Conservation (phyloP, 2,797 vertebrate species). For the Argentina silus region DNA sequence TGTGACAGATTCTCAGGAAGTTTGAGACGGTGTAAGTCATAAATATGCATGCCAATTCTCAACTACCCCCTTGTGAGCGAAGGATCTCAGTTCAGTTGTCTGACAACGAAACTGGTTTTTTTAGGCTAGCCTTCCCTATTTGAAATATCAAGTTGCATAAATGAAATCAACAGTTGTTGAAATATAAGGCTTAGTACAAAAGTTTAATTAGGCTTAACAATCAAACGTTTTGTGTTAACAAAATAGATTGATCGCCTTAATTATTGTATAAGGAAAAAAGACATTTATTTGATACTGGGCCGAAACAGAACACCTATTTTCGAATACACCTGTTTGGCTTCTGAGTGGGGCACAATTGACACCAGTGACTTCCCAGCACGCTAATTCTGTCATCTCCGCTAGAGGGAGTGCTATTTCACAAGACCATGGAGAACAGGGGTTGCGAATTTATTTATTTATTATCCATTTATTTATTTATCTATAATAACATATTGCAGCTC, state of each 20-base stretch:
- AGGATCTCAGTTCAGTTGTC: not conserved
- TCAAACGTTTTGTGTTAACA: no score
- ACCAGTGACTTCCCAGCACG: not conserved
- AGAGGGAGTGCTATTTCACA: conserved; percentile 82
- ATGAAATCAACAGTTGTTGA: no score
- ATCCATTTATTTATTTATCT: conserved; percentile 26
- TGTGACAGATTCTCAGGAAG: conserved; percentile 7
- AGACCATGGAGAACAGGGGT: conserved; percentile 51
- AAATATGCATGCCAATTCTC: not conserved
- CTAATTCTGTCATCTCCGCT: conserved; percentile 70
- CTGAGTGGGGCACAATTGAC: not conserved
- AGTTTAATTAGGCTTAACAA: no score
- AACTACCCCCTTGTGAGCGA: not conserved
- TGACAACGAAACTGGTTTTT: not conserved
- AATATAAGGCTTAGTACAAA: no score
- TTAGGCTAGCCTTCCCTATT: not conserved
- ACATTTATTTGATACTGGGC: not conserved
- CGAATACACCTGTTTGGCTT: not conserved
- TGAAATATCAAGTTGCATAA: not conserved
- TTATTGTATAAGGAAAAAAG: no score
- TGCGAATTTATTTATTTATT: conserved; percentile 43
- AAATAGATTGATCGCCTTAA: no score
- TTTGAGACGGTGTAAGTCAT: not conserved
- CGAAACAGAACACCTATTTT: not conserved
- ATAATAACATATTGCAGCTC: conserved; percentile 66